A percentile compares a stretch with the other conserved stretches of the same genome.
Evolutionary conservation across 2,888 invertebrate species (phyloP).

Genomic region (Mellilla xanthometata): DNA sequence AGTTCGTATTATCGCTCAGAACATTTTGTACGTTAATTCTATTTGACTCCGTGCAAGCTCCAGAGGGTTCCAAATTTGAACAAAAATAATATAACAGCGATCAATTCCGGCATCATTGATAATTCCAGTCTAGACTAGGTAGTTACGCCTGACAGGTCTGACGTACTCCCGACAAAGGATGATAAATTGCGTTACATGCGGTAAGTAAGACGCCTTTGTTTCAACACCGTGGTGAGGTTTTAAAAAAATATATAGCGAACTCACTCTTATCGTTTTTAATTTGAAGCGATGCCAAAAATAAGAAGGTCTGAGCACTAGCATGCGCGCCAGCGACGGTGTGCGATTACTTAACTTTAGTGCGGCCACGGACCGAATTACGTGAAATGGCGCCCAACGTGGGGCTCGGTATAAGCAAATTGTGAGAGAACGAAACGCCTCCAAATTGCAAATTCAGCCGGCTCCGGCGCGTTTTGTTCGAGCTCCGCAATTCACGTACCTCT

Average conservation of each 20-base stretch:
- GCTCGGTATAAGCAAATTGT: slow-evolving; percentile 71
- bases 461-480: slow-evolving; percentile 58
- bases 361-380: slow-evolving; percentile 70
- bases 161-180: slow-evolving; percentile 48
- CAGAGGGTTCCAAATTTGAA: slow-evolving; percentile 23
- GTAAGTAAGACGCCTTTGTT: slow-evolving; percentile 54
- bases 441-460: slow-evolving; percentile 73
- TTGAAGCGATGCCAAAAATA: slow-evolving; percentile 81
- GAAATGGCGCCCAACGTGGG: slow-evolving; percentile 68
- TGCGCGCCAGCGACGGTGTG: slow-evolving; percentile 49
- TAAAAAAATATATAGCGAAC: slow-evolving; percentile 50
- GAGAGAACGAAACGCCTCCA: slow-evolving; percentile 65
- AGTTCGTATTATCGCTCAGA: slow-evolving; percentile 48
- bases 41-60: slow-evolving; percentile 28
- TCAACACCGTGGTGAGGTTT: slow-evolving; percentile 44
- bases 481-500: slow-evolving; percentile 64
- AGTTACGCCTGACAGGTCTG: slow-evolving; percentile 39
- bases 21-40: slow-evolving; percentile 42
- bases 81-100: slow-evolving; percentile 27
- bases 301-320: slow-evolving; percentile 54
- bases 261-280: slow-evolving; percentile 75
- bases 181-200: slow-evolving; percentile 47
- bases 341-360: slow-evolving; percentile 75
- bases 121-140: slow-evolving; percentile 36
- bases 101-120: slow-evolving; percentile 31